These are phyloP conservation scores for Oreohelix idahoensis DNA, from an alignment of 1,140 invertebrate genomes.

Conservation along the genomic window DNA sequence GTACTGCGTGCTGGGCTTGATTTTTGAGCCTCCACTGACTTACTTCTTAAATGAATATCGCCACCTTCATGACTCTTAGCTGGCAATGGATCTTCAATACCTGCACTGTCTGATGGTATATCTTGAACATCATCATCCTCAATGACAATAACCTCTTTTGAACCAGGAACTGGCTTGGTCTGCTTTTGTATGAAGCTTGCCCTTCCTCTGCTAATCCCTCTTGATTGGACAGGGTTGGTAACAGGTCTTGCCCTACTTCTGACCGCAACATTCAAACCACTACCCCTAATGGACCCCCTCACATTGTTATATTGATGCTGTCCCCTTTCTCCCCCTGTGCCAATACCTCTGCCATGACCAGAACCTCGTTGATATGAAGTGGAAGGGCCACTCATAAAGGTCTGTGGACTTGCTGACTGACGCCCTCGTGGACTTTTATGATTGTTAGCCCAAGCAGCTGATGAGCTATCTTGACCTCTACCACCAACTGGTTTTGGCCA, in stretches of 20 bases:
- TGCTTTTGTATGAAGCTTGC: neutral
- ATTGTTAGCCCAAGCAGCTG: too few species aligned
- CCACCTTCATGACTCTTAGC: too few species aligned
- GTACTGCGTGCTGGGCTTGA: neutral
- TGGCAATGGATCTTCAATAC: neutral
- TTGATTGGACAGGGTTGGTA: neutral
- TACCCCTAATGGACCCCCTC: neutral
- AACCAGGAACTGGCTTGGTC: neutral
- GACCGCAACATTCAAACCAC: neutral
- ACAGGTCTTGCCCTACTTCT: neutral
- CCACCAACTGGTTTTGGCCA: neutral
- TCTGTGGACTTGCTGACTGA: neutral
- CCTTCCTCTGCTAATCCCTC: neutral
- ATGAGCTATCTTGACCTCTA: too few species aligned
- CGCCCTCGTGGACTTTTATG: neutral
- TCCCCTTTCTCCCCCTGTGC: neutral
- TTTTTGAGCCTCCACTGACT: neutral
- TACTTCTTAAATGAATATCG: neutral
- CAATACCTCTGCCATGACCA: neutral
- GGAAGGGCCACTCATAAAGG: neutral
- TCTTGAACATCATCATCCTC: neutral
- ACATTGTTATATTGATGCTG: neutral
- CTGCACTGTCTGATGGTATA: neutral
- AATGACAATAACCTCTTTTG: constrained; percentile 11
- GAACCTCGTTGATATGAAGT: neutral